Conservation (phyloP, 2,888 invertebrate species). For the Merodon equestris region DNA sequence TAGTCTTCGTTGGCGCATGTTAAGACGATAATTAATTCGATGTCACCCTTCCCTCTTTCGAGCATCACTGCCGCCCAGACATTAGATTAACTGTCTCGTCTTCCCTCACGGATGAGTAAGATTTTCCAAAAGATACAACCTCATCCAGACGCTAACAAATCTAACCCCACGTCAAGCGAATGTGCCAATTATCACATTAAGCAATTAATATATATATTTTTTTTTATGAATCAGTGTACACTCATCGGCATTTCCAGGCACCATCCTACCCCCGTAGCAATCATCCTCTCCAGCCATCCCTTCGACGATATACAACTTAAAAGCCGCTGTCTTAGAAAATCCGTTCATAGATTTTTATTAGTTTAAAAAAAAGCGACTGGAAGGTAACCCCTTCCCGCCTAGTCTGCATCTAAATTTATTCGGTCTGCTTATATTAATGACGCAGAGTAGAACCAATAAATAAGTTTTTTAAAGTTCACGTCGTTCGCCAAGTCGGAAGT, state of each 20-base stretch:
- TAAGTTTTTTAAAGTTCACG: conserved; percentile 7
- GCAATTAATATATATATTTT: not conserved
- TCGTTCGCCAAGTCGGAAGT: not conserved
- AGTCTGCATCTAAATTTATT: too few relatives aligned
- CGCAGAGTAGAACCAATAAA: not conserved
- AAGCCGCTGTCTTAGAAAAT: not conserved
- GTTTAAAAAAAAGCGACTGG: too few relatives aligned
- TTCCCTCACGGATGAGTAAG: not conserved
- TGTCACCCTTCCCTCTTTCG: too few relatives aligned
- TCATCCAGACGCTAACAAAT: conserved; percentile 13
- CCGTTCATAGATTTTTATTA: too few relatives aligned
- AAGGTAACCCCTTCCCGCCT: too few relatives aligned
- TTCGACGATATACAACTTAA: not conserved
- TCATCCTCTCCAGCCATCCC: not conserved
- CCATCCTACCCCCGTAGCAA: conserved; percentile 8
- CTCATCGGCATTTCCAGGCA: conserved; percentile 38
- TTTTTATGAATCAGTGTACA: conserved; percentile 4
- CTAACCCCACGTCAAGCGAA: conserved; percentile 8
- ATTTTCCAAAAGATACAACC: not conserved
- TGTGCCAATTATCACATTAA: conserved; percentile 23
- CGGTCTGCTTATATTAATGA: conserved; percentile 4
- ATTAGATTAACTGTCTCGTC: conserved; percentile 4
- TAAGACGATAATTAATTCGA: too few relatives aligned
- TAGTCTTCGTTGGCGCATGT: too few relatives aligned
- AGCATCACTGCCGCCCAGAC: not conserved